Percentiles rank a stretch among this genome's conserved stretches.
These are phyloP conservation scores for Coracopsis vasa DNA, from an alignment of 2,113 vertebrate genomes.

Conservation along the genomic window DNA sequence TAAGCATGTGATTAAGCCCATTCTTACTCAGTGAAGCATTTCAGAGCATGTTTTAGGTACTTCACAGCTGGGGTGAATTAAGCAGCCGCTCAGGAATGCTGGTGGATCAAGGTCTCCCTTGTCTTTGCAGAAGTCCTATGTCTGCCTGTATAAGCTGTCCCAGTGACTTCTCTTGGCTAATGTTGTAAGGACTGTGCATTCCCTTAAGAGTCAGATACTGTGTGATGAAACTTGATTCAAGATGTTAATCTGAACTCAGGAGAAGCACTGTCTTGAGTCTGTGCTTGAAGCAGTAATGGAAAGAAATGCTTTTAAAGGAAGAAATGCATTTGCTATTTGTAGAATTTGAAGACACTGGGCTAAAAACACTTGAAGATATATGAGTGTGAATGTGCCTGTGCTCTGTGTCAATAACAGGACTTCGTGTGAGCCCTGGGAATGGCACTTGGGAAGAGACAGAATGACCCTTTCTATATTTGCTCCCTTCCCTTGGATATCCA, in stretches of 20 bases:
- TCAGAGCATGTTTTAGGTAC: background rate
- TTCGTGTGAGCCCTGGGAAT: background rate
- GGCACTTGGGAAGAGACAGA: background rate
- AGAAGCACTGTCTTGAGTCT: background rate
- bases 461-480: background rate
- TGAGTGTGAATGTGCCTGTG: background rate
- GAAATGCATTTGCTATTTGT: background rate
- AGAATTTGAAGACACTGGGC: background rate
- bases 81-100: background rate
- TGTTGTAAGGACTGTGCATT: background rate
- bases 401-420: background rate
- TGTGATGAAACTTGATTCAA: background rate
- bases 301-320: background rate
- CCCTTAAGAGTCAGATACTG: background rate
- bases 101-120: background rate
- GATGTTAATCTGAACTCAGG: background rate
- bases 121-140: background rate
- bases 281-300: background rate
- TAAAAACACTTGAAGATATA: background rate
- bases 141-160: background rate
- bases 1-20: conserved; percentile 25
- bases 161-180: background rate
- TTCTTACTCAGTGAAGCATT: conserved; percentile 21
- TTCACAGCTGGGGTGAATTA: background rate
- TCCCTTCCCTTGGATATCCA: background rate